Percentiles rank a stretch among this genome's conserved stretches.
These are phyloP conservation scores for Triops cancriformis DNA, from an alignment of 1,140 invertebrate species.

Conservation along the genomic window DNA sequence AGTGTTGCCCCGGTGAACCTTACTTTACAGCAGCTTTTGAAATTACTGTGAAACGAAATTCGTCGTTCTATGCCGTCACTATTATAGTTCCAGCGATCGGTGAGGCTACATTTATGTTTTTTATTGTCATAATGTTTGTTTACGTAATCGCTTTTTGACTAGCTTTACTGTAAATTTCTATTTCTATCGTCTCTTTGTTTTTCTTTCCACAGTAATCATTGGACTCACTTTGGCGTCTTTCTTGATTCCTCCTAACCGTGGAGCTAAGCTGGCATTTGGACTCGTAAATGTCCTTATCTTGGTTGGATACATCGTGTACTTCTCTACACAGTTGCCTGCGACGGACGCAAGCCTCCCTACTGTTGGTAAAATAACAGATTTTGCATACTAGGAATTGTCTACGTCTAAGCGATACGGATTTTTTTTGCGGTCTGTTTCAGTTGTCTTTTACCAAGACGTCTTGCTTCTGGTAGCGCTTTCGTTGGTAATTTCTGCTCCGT, in stretches of 20 bases:
- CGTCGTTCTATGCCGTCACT: neutral
- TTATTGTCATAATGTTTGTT: no score
- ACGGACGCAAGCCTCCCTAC: neutral
- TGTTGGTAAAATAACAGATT: neutral
- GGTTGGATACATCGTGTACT: neutral
- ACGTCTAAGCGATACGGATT: neutral
- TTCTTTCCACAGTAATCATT: neutral
- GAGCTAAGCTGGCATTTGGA: neutral
- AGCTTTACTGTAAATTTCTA: no score
- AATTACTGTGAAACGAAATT: neutral
- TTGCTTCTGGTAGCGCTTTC: neutral
- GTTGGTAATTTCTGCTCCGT: neutral
- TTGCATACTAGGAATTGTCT: neutral
- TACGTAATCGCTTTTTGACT: no score
- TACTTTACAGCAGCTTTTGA: neutral
- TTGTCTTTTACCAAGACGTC: neutral
- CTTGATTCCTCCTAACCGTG: neutral
- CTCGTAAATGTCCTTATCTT: neutral
- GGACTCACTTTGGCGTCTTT: neutral
- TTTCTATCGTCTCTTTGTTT: no score
- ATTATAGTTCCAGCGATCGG: neutral
- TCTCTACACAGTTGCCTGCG: neutral
- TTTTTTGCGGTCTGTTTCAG: neutral
- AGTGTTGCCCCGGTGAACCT: neutral
- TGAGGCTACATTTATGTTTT: no score